Base-by-base conservation (phyloP, 1,140 invertebrate genomes). In the Bombus sylvicola region DNA sequence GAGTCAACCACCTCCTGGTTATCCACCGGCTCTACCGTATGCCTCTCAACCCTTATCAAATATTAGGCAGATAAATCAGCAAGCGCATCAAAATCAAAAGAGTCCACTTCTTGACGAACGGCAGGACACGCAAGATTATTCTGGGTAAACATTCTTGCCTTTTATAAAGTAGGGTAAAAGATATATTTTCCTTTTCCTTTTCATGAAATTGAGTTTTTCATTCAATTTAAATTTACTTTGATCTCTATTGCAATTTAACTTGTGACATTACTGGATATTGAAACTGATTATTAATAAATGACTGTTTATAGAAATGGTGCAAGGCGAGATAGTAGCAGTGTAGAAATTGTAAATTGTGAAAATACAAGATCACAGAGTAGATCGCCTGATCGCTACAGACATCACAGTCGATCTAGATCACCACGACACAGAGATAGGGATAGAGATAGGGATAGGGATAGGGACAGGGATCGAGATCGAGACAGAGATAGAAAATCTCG, bases 401-500 rank as follows among this genome's bases (percentile, higher is more conserved):
- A 96, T 64, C 94, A 95, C 62, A 95, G 95, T 89, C 93, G 95
- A 66, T 95, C 95, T 3, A 94, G 96, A 90, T 96, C 96, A 5
- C 94, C 96, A 28, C 92, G 96, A 1, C 96, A 96, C 34, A 94
- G 95, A 76, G 89, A 96, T 31, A 94, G 95, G 73, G 89, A 96
- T 28, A 94, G 96, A 79, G 96, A 97, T 74, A 95, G 96, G 87
- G 96, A 97, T 74, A 95, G 96, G 88, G 96, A 96, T 31, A 31
- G 96, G 96, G 96, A 97, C 75, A 95, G 96, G 82, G 96, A 96
- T 34, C 53, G 96, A 88, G 96, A 97, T n/a, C 95, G 96, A 66
- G 96, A 96, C 68, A 95, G 96, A 83, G 96, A 97, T 28, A 96
- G 96, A 89, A 97, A 98, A 92, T 95, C 94, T 66, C 89, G 94